phyloP scores from a whole-genome alignment of 2,113 vertebrate species.

The Phyllostomus hastatus region DNA sequence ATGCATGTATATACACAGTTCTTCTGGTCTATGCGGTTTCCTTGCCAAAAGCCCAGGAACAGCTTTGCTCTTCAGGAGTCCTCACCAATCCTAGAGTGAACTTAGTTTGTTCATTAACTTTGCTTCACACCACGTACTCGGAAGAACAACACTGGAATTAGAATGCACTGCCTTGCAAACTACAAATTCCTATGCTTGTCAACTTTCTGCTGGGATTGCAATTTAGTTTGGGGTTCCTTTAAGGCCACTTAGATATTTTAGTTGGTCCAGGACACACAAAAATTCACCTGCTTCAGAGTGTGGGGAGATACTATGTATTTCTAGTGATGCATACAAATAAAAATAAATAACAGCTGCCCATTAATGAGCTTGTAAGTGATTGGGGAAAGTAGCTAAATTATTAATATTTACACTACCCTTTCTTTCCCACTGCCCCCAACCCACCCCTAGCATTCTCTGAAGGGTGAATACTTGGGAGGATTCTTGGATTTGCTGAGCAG shows the following conservation, averaged over 20 bases:
- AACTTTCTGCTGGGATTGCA: not conserved
- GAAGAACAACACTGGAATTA: not conserved
- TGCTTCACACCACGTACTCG: not conserved
- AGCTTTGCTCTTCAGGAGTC: not conserved
- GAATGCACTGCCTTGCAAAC: not conserved
- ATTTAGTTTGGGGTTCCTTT: not conserved
- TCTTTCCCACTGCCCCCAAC: not conserved
- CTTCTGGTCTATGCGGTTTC: not conserved
- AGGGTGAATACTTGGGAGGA: not conserved
- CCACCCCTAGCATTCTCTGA: not conserved
- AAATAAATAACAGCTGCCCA: not conserved
- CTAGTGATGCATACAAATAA: not conserved
- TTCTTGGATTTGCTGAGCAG: not conserved
- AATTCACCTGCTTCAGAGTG: not conserved
- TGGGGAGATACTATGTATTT: not conserved
- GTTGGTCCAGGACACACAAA: not conserved
- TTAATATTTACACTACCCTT: not conserved
- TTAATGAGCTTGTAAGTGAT: not conserved
- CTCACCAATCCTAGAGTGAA: not conserved
- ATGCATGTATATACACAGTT: not conserved
- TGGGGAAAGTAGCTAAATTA: not conserved
- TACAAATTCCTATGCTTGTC: not conserved
- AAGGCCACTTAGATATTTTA: not conserved
- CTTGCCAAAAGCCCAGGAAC: not conserved
- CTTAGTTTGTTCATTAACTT: not conserved